These are phyloP conservation scores for Sphaeramia orbicularis DNA, from an alignment of 2,797 vertebrate genomes.

Conservation along the genomic window DNA sequence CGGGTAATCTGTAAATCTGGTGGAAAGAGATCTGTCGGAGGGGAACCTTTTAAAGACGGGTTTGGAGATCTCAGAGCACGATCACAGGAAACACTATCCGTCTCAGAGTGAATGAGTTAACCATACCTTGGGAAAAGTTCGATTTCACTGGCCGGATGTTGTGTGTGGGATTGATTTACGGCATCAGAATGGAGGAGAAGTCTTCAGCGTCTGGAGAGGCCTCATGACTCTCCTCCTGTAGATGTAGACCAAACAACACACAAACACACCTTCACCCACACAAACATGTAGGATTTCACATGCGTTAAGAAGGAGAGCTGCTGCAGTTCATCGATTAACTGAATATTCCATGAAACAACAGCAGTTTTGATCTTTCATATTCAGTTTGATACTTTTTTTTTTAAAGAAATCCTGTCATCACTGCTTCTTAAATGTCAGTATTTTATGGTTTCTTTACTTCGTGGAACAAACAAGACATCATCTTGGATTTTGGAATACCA, in stretches of 20 bases:
- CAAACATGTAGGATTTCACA: background rate
- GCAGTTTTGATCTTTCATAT: no score
- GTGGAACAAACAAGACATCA: no score
- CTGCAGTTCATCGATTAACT: no score
- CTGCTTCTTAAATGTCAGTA: no score
- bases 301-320: no score
- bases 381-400: no score
- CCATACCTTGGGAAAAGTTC: slow-evolving; percentile 40
- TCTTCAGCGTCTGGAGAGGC: slow-evolving; percentile 24
- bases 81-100: slow-evolving; percentile 51
- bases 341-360: no score
- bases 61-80: slow-evolving; percentile 41
- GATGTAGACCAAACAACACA: slow-evolving; percentile 5
- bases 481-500: no score
- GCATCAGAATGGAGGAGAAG: slow-evolving; percentile 10
- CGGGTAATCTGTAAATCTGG: slow-evolving; percentile 68
- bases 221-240: background rate
- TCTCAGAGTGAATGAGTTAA: slow-evolving; percentile 39
- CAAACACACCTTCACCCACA: background rate
- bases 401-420: no score
- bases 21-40: slow-evolving; percentile 63
- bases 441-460: no score
- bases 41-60: slow-evolving; percentile 42
- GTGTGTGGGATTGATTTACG: slow-evolving; percentile 61
- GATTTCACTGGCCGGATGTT: slow-evolving; percentile 35